Evolutionary conservation across 2,113 vertebrate genomes (phyloP), one percentile per base, ranked within the genome.

Genomic region (Xiphorhynchus elegans): DNA sequence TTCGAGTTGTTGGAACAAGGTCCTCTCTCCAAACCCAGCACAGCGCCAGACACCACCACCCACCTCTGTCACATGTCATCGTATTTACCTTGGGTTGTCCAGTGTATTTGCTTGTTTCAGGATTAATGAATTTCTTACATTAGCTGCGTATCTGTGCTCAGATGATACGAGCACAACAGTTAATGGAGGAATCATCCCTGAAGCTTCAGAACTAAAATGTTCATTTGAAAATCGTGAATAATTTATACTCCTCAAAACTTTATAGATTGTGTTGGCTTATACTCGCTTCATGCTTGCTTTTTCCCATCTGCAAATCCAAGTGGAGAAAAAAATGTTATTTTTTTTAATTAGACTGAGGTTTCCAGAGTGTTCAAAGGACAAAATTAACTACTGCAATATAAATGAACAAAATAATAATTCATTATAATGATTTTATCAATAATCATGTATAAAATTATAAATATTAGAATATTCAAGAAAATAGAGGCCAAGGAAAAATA

Each of bases 231-330:
- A 42, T 77, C 1, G 9, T 47, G 31, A 76, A 29, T 17, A 46
- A 42, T 69, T 81, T 74, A 23, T 62, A 50, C 18, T 73, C 17
- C 55, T 74, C 59, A 77, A 66, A 88, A 83, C 37, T 7, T 44
- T 26, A 6, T 14, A 44, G 50, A 24, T 8, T 80, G 37, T 9
- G 5, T 53, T 0, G 0, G 15, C 2, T 64, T 64, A 39, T 25
- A 60, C 24, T 56, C 56, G 39, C 64, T 68, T 87, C 31, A 5
- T 78, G 42, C 21, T 77, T 73, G 42, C 33, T 59, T 84, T 70
- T 81, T 28, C 16, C 44, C 39, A 35, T 42, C 47, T 28, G 21
- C 52, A 64, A 35, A 62, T 37, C 42, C 63, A 59, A 90, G 37
- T 35, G 56, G 49, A 39, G 17, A 26, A 46, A 72, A 84, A 39